A percentile compares a stretch with the other conserved stretches of the same genome.
These are phyloP conservation scores for Drosophila subquinaria DNA, from an alignment of 2,888 invertebrate species.

Conservation along the genomic window DNA sequence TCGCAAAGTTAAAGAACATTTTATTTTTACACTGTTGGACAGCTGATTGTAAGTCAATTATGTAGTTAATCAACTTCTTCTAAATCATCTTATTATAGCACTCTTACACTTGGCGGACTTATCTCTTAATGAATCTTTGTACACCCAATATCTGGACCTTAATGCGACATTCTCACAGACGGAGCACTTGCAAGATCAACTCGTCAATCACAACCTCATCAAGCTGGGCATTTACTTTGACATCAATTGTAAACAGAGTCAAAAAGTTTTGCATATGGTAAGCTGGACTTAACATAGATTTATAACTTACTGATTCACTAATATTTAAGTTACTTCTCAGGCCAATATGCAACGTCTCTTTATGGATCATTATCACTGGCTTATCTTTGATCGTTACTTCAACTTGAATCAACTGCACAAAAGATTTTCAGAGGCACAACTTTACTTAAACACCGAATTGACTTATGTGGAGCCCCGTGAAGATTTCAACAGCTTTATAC, in stretches of 20 bases:
- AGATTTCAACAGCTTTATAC: constrained; percentile 33
- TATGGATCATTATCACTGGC: constrained; percentile 74
- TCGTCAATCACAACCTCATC: constrained; percentile 48
- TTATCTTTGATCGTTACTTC: constrained; percentile 67
- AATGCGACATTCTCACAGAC: background rate
- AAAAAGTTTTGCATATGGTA: constrained; percentile 58
- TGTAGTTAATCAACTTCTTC: background rate
- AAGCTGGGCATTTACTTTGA: constrained; percentile 77
- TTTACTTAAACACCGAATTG: constrained; percentile 79
- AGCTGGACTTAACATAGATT: background rate
- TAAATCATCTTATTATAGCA: constrained; percentile 47
- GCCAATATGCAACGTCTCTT: constrained; percentile 64
- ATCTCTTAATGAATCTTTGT: constrained; percentile 29
- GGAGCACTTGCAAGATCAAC: constrained; percentile 37
- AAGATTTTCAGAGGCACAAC: constrained; percentile 65
- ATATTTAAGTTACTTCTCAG: constrained; percentile 44
- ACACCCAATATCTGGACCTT: constrained; percentile 55
- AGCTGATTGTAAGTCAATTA: constrained; percentile 38
- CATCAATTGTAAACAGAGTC: constrained; percentile 71
- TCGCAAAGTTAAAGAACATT: constrained; percentile 48
- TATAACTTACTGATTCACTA: background rate
- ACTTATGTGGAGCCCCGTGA: constrained; percentile 60
- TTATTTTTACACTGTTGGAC: constrained; percentile 67
- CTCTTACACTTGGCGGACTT: constrained; percentile 47
- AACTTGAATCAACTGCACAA: constrained; percentile 39